A percentile compares a stretch with the other conserved stretches of the same genome.
phyloP scores from a whole-genome alignment of 2,888 invertebrate genomes.

The Sphaeridia pumilis region DNA sequence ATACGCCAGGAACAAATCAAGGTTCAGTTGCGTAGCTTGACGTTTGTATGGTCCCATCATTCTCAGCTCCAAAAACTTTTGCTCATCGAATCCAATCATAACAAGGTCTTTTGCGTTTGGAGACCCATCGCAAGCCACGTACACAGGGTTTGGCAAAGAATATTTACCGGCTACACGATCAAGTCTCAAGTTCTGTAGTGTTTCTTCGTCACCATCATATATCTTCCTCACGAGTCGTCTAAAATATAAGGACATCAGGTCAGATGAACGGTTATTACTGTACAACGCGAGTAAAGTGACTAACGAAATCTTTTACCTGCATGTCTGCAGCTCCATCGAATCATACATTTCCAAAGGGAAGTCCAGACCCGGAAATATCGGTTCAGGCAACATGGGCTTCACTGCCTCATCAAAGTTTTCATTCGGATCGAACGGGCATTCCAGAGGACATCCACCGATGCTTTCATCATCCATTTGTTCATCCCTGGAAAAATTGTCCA shows the following conservation, averaged over 20 bases:
- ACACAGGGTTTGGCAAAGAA: constrained; percentile 16
- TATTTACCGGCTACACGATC: constrained; percentile 18
- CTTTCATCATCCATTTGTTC: constrained; percentile 14
- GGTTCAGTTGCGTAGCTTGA: constrained; percentile 17
- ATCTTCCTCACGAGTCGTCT: constrained; percentile 21
- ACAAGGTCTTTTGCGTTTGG: constrained; percentile 19
- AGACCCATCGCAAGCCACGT: constrained; percentile 21
- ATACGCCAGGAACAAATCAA: constrained; percentile 20
- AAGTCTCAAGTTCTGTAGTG: constrained; percentile 15
- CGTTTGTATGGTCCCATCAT: constrained; percentile 26
- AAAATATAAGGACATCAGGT: neutral
- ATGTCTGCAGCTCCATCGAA: constrained; percentile 15
- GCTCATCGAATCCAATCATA: constrained; percentile 22
- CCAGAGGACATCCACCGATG: constrained; percentile 28
- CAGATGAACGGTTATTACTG: neutral
- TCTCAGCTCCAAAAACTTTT: constrained; percentile 19
- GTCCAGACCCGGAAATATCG: constrained; percentile 19
- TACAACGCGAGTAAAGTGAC: neutral
- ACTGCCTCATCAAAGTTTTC: constrained; percentile 30
- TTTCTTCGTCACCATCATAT: constrained; percentile 19
- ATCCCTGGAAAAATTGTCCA: neutral
- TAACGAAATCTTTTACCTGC: constrained; percentile 15
- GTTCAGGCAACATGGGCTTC: constrained; percentile 6
- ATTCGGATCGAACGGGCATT: constrained; percentile 33
- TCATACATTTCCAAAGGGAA: constrained; percentile 19